Conservation (phyloP, 2,797 vertebrate species). For the Taeniopygia guttata region DNA sequence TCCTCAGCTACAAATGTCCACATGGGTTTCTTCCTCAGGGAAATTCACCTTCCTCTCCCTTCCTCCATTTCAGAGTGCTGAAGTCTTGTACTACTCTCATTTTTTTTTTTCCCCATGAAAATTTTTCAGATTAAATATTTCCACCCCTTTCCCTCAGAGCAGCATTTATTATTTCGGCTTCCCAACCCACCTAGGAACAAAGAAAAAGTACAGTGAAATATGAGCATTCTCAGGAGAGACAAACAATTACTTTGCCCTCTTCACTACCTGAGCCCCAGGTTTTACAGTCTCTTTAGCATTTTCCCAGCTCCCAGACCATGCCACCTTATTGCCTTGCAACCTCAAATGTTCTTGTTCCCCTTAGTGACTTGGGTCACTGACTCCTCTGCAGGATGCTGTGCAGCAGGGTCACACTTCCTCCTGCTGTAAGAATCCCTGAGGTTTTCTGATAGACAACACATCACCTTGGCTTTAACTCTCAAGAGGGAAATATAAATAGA, state of each 20-base stretch:
- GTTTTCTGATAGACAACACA: not conserved
- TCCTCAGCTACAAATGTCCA: not conserved
- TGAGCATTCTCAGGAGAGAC: not conserved
- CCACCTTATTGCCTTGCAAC: not conserved
- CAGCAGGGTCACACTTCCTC: not conserved
- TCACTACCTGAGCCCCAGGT: not conserved
- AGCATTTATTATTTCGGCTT: slow-evolving; percentile 9
- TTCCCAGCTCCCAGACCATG: not conserved
- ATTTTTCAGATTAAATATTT: not conserved
- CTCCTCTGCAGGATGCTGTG: not conserved
- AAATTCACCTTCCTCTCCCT: not conserved
- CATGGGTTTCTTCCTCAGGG: not conserved
- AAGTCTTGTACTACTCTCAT: not conserved
- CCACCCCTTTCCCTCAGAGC: not conserved
- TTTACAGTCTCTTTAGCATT: not conserved
- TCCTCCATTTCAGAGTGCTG: not conserved
- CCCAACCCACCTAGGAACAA: not conserved
- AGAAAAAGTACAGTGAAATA: not conserved
- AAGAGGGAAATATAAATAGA: not conserved
- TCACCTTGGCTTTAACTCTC: not conserved
- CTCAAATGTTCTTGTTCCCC: not conserved
- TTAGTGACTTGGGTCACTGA: not conserved
- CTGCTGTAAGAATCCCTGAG: not conserved
- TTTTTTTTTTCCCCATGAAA: not conserved
- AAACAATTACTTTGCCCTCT: not conserved